Evolutionary conservation across 2,113 vertebrate species (phyloP), one percentile per base, ranked within the genome.

Genomic region (Nanorana parkeri): DNA sequence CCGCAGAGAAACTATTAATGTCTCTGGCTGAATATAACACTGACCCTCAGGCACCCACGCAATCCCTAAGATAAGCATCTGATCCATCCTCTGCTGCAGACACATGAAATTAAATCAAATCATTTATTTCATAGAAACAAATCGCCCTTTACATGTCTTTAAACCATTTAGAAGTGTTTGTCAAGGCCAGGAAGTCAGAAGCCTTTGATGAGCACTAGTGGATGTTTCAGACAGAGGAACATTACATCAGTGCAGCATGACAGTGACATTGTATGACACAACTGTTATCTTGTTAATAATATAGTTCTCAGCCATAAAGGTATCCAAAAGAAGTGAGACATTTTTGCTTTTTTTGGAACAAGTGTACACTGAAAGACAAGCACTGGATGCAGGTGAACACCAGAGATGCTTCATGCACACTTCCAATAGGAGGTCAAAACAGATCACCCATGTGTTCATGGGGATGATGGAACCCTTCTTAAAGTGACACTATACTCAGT

Each of bases 41-140:
- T 83, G 80, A 63, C 72, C 80, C 80, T 76, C 52, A 68, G 80
- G 80, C 80, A 52, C 71, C 68, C 26, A 51, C 66, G 54, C 71
- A 76, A 83, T 83, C 80, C 80, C 71, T 74, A 51, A 68, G 80
- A 76, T 63, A 83, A 66, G 72, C 63, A 76, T 83, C 72, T 75
- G 71, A 74, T 66, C 51, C 52, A 55, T 83, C 72, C 63, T 76
- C 80, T 76, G 71, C 64, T 60, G 51, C 64, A 68, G 80, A 76
- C 80, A 75, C 64, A 83, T 76, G 21, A 75, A 75, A 83, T 83
- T 72, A 67, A 83, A 76, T 83, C 61, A 81, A 66, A 81, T 81
- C 72, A 74, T 74, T 76, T 76, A 83, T 83, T 83, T 83, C 72
- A 83, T 83, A 63, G 72, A 76, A 83, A 83, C 80, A 83, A 76